Evolutionary conservation across 1,140 invertebrate genomes (phyloP).

Genomic region (Aporrectodea caliginosa): DNA sequence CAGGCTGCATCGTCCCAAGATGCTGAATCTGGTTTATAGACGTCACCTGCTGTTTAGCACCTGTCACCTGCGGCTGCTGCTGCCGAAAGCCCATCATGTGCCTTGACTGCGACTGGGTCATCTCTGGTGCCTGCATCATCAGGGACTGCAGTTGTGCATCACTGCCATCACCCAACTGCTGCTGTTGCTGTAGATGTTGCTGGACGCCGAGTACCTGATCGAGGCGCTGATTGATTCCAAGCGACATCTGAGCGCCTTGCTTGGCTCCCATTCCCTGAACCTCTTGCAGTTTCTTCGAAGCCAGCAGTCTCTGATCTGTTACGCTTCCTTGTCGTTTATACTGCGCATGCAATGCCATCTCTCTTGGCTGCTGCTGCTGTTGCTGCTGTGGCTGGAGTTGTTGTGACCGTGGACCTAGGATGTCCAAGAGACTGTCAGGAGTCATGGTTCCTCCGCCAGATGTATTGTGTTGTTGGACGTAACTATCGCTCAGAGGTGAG

Average conservation of each 20-base stretch:
- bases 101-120: too few species aligned
- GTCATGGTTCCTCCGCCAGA: not conserved
- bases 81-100: not conserved
- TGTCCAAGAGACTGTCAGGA: not conserved
- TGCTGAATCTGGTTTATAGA: not conserved
- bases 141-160: too few species aligned
- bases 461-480: not conserved
- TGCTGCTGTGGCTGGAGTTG: not conserved
- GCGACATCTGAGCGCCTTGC: too few species aligned
- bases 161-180: not conserved
- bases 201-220: not conserved
- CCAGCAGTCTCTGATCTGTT: not conserved
- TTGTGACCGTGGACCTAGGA: not conserved
- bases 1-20: conserved; percentile 1
- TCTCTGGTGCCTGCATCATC: too few species aligned
- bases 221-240: not conserved
- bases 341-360: too few species aligned
- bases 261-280: too few species aligned
- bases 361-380: not conserved
- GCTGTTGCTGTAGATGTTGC: not conserved
- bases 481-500: not conserved
- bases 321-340: too few species aligned
- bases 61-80: too few species aligned
- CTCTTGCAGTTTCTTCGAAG: not conserved
- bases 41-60: not conserved